Evolutionary conservation across 1,140 invertebrate genomes (phyloP).

Genomic region (Oppia nitens): DNA sequence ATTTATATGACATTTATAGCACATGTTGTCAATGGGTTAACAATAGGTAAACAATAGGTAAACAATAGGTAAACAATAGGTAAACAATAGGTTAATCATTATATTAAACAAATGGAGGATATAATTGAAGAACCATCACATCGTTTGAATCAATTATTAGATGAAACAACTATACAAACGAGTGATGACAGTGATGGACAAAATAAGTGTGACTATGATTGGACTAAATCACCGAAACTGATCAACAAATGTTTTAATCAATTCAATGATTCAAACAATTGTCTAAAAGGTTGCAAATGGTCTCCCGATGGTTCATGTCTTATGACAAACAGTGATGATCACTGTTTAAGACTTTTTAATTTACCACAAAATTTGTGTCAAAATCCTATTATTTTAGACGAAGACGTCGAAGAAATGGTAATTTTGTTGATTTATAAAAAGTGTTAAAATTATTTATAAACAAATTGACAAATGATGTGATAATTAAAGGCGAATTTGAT

Average conservation of each 20-base stretch:
- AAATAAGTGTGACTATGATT: neutral
- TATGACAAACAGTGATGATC: constrained; percentile 59
- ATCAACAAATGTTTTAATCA: neutral
- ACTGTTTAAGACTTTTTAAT: constrained; percentile 54
- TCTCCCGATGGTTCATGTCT: constrained; percentile 47
- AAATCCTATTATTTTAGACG: constrained; percentile 32
- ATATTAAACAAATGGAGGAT: neutral
- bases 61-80: too few species aligned
- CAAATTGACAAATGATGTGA: too few species aligned
- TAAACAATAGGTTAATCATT: too few species aligned
- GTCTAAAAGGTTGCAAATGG: constrained; percentile 22
- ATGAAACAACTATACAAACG: neutral
- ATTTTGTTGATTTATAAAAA: too few species aligned
- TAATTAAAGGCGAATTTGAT: too few species aligned
- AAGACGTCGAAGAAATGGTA: constrained; percentile 24
- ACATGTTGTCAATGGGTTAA: too few species aligned
- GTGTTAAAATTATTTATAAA: too few species aligned
- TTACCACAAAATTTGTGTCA: constrained; percentile 49
- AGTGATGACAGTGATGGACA: neutral
- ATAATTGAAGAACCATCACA: neutral
- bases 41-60: too few species aligned
- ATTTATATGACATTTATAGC: too few species aligned
- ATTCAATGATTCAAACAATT: constrained; percentile 20
- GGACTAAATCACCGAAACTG: neutral
- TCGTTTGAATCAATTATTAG: neutral